These are phyloP conservation scores for Planiliza haematocheilus DNA, from an alignment of 2,113 vertebrate genomes.

Conservation along the genomic window DNA sequence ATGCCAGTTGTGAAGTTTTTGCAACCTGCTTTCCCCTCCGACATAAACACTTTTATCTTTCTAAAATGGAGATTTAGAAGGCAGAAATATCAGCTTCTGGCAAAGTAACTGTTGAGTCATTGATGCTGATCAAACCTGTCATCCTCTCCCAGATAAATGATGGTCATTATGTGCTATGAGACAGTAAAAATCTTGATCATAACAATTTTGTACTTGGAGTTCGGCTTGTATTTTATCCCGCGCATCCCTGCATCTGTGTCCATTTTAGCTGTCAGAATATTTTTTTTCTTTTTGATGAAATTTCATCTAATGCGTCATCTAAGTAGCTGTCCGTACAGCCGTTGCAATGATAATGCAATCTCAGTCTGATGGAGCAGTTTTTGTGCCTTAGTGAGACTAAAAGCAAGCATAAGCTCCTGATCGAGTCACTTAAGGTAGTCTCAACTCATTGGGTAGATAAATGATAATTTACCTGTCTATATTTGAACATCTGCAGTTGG, in stretches of 20 bases:
- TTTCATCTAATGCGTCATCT: too few species aligned
- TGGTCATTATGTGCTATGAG: conserved; percentile 20
- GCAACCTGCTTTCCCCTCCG: background rate
- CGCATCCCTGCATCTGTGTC: background rate
- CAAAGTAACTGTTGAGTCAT: conserved; percentile 11
- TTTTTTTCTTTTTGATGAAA: background rate
- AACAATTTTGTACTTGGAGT: conserved; percentile 6
- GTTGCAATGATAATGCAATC: conserved; percentile 14
- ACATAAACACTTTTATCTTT: conserved; percentile 18
- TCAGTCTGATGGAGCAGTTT: background rate
- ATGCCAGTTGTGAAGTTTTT: conserved; percentile 6
- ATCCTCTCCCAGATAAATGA: conserved; percentile 16
- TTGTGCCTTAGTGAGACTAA: conserved; percentile 1
- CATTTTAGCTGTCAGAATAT: background rate
- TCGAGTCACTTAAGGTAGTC: background rate
- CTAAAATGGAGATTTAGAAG: conserved; percentile 21
- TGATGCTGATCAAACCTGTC: conserved; percentile 27
- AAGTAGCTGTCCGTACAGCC: too few species aligned
- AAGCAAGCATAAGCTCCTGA: conserved; percentile 8
- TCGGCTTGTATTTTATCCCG: conserved; percentile 1
- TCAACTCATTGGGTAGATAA: conserved; percentile 9
- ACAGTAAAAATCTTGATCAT: conserved; percentile 1
- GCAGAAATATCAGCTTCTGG: conserved; percentile 16
- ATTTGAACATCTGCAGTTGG: background rate
- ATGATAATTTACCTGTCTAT: conserved; percentile 19